Percentiles rank a stretch among this genome's conserved stretches.
phyloP scores from a whole-genome alignment of 1,140 invertebrate species.

The Pomacea maculata region DNA sequence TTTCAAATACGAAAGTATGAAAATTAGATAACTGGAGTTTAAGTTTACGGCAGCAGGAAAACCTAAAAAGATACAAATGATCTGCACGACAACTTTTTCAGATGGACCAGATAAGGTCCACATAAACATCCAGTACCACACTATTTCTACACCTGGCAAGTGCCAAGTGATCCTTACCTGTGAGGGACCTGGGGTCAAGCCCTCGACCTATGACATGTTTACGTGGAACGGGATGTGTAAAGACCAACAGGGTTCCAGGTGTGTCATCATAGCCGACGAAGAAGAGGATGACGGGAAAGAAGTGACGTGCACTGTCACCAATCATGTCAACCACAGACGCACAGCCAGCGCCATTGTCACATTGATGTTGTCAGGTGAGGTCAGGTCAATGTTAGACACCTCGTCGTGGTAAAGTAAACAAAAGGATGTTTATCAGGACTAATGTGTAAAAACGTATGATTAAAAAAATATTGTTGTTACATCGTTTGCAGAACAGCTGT shows the following conservation, averaged over 20 bases:
- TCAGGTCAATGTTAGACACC: too few species aligned
- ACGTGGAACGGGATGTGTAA: neutral
- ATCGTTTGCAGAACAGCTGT: too few species aligned
- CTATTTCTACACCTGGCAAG: neutral
- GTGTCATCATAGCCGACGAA: neutral
- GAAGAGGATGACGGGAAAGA: slow-evolving; percentile 2
- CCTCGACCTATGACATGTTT: neutral
- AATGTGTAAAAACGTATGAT: too few species aligned
- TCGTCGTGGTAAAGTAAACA: too few species aligned
- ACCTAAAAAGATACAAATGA: too few species aligned
- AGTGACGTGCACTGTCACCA: slow-evolving; percentile 3
- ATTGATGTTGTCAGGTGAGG: neutral
- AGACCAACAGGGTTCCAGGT: neutral
- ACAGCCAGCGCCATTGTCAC: neutral
- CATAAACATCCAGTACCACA: neutral
- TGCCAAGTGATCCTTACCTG: neutral
- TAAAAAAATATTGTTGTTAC: neutral
- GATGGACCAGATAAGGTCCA: neutral
- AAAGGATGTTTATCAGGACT: too few species aligned
- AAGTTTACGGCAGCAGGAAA: too few species aligned
- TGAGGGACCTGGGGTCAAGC: neutral
- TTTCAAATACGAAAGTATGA: too few species aligned
- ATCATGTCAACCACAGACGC: neutral
- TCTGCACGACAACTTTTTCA: neutral
- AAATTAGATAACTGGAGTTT: too few species aligned